Conservation (phyloP, 30 jellyfish, hydroid and myxozoan species). For the Chrysaora quinquecirrha region DNA sequence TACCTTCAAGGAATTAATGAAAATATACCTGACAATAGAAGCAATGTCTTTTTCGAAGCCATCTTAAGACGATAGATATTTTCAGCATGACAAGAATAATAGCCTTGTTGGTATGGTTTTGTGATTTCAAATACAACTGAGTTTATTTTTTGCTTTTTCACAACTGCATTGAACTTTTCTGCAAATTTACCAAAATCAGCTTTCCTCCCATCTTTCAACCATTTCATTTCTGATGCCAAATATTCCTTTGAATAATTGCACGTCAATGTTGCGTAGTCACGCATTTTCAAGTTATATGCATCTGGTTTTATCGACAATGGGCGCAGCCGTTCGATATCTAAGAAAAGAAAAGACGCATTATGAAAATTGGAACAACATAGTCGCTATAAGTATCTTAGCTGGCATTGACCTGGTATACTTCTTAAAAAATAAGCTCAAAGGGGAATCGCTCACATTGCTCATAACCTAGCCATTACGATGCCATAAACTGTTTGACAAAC, state of each 20-base stretch:
- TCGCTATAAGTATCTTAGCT: too few relatives aligned
- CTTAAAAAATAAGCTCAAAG: too few relatives aligned
- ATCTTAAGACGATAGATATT: not conserved
- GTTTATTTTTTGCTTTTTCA: not conserved
- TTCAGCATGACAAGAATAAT: not conserved
- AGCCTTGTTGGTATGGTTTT: not conserved
- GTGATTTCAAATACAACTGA: not conserved
- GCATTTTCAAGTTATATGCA: too few relatives aligned
- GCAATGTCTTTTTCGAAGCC: not conserved
- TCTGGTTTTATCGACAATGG: too few relatives aligned
- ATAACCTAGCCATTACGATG: too few relatives aligned
- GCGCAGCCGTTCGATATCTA: too few relatives aligned
- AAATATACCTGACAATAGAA: not conserved
- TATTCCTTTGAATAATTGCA: not conserved
- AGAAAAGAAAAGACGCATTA: too few relatives aligned
- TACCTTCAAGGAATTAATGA: too few relatives aligned
- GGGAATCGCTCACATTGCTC: too few relatives aligned
- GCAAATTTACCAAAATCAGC: not conserved
- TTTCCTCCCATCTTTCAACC: not conserved
- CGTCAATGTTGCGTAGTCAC: not conserved
- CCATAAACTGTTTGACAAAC: too few relatives aligned
- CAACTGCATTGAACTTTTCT: not conserved
- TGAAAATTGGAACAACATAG: too few relatives aligned
- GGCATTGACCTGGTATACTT: too few relatives aligned
- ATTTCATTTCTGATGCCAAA: not conserved